Base-by-base conservation (phyloP, 2,113 vertebrate genomes). In the Vombatus ursinus region DNA sequence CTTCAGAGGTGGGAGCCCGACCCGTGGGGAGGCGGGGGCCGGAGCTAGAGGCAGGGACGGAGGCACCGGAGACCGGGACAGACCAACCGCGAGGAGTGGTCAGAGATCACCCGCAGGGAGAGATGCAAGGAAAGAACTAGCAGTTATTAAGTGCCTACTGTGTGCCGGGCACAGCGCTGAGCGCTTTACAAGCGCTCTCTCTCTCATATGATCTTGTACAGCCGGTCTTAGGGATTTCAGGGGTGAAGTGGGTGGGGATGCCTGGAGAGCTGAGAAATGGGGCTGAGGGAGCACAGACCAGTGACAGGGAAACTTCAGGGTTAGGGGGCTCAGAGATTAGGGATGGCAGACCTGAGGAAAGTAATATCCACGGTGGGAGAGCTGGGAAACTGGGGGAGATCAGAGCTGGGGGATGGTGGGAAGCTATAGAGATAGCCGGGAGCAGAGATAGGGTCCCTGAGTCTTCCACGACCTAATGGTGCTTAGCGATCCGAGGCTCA, bases 1-100 rank as follows among this genome's bases (percentile, higher is more conserved):
- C 97, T 90, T 97, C 97, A 94, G 97, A 98, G 98, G 98, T 98
- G 97, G 97, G 98, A 97, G 4, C 91, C 44, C 26, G 50, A 25
- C 11, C 96, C 92, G 96, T 91, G 89, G 97, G 98, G 96, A 94
- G 90, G 92, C 95, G 84, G 95, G 97, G 94, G 96, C 47, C 94
- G 95, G 96, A 89, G 95, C 53, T 25, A 31, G 92, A 90, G 57
- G 90, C 47, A 31, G 92, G 95, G 94, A 50, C 91, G 25, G 50
- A 49, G 68, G 61, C 96, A 91, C 91, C 77, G 0, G 90, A 90
- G 37, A 57, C 57, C 26, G 54, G 44, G 51, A 25, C 19, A 51
- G 92, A 61, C 52, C 37, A n/a, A 28, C 47, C 52, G 25, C 47
- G 47, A 50, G 92, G 90, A n/a, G 47, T 28, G 50, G 50, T 50